Base-by-base conservation (phyloP, 2,888 invertebrate genomes). In the Congeria kusceri region DNA sequence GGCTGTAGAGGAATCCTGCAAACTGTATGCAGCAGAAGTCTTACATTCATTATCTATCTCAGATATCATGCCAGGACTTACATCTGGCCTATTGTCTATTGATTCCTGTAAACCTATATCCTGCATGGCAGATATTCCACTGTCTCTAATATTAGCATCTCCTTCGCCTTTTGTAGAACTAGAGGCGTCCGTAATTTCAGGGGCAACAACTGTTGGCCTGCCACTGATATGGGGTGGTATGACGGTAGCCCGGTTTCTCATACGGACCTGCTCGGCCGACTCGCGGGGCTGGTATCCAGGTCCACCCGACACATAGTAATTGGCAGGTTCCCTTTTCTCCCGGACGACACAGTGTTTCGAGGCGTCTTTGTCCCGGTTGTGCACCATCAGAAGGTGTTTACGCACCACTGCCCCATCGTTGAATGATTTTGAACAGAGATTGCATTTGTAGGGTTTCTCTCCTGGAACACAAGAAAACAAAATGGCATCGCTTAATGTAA, bases 391-490 rank as follows among this genome's bases (percentile, higher is more conserved):
- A 84, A 90, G 86, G 66, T 91, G 91, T n/a, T 90, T 85, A 27
- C 91, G 82, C 15, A 90, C 81, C 3, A 90, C 88, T 0, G 91
- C 90, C 11, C 88, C 84, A 64, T 91, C 91, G 57, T 85, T 75
- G 65, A 94, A 94, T 3, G 91, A 91, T 72, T 92, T 92, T 61
- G 86, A 84, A 87, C 94, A 94, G 20, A 92, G 83, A 15, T 87
- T 88, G 83, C 94, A 94, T 18, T 91, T 89, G 74, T 93, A 94
- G 3, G 91, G 91, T 71, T 94, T 89, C 63, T 93, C 91, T 20
- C 94, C 94, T 5, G 89, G 11, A 32, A 32, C 11, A 32, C 32
- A 32, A 32, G 32, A 32, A 4, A 32, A 32, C 4, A 7, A 11
- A 32, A 32, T 7, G n/a, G n/a, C n/a, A n/a, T n/a, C n/a, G n/a